phyloP scores from a whole-genome alignment of 1,140 invertebrate genomes.

The Zaprionus vittiger region DNA sequence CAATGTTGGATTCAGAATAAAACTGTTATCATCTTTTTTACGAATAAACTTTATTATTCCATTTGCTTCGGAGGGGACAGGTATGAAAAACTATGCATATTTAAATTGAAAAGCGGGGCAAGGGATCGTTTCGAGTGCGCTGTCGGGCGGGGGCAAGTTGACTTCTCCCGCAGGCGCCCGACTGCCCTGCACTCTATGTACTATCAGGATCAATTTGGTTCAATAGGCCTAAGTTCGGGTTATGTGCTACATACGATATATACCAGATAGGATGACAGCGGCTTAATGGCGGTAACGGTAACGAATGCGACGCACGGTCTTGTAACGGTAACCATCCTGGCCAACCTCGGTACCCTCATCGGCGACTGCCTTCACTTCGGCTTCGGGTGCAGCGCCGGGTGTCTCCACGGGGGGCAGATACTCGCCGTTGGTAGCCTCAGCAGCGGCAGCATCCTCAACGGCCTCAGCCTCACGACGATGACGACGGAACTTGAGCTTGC shows the following conservation, averaged over 20 bases:
- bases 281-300: constrained; percentile 76
- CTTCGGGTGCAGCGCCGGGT: constrained; percentile 13
- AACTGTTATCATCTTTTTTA: constrained; percentile 34
- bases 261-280: not conserved
- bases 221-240: constrained; percentile 58
- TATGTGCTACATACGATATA: not conserved
- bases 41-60: constrained; percentile 80
- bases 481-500: constrained; percentile 72
- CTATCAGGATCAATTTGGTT: constrained; percentile 79
- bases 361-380: constrained; percentile 46
- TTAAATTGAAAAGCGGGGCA: constrained; percentile 14
- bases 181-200: constrained; percentile 41
- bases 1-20: too few species aligned
- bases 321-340: constrained; percentile 80
- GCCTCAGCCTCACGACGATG: constrained; percentile 70
- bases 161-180: not conserved
- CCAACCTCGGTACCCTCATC: constrained; percentile 71
- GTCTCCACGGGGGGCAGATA: constrained; percentile 71
- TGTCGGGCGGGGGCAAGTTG: constrained; percentile 19
- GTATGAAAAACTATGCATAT: constrained; percentile 29
- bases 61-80: constrained; percentile 53
- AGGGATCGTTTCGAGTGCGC: constrained; percentile 24
- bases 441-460: constrained; percentile 43
- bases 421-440: constrained; percentile 62
- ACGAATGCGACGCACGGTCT: constrained; percentile 74